phyloP scores from a whole-genome alignment of 2,797 vertebrate genomes.

The Iguana delicatissima region DNA sequence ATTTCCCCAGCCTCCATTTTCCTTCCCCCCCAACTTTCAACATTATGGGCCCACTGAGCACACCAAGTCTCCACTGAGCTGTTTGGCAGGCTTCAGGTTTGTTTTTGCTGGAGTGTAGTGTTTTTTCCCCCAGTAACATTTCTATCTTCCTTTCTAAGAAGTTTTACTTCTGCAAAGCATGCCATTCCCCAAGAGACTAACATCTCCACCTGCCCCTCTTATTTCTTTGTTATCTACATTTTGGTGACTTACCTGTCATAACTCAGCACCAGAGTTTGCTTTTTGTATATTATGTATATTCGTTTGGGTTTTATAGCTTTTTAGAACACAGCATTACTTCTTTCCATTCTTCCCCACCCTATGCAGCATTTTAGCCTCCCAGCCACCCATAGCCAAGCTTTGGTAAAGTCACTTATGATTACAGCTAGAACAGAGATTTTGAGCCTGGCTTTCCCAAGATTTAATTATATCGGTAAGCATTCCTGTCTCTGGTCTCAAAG shows the following conservation, averaged over 20 bases:
- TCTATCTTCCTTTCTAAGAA: not conserved
- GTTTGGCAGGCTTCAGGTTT: no score
- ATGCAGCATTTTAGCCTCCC: not conserved
- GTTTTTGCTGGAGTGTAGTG: no score
- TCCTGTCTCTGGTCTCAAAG: no score
- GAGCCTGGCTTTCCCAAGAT: not conserved
- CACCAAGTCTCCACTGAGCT: not conserved
- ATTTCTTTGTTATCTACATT: not conserved
- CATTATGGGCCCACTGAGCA: not conserved
- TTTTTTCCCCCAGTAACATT: not conserved
- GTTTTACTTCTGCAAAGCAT: not conserved
- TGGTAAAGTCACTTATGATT: not conserved
- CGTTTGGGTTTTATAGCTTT: not conserved
- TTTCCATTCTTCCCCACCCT: not conserved
- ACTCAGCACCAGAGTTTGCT: not conserved
- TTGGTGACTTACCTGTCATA: not conserved
- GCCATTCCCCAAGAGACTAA: not conserved
- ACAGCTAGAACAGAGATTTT: no score
- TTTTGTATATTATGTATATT: not conserved
- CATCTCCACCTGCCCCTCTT: not conserved
- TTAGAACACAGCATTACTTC: not conserved
- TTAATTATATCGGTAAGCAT: not conserved
- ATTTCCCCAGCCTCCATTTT: not conserved
- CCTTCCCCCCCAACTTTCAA: no score
- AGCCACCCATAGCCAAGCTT: no score